Percentiles rank a stretch among this genome's conserved stretches.
Evolutionary conservation across 2,888 invertebrate genomes (phyloP).

Genomic region (Uloborus plumipes): DNA sequence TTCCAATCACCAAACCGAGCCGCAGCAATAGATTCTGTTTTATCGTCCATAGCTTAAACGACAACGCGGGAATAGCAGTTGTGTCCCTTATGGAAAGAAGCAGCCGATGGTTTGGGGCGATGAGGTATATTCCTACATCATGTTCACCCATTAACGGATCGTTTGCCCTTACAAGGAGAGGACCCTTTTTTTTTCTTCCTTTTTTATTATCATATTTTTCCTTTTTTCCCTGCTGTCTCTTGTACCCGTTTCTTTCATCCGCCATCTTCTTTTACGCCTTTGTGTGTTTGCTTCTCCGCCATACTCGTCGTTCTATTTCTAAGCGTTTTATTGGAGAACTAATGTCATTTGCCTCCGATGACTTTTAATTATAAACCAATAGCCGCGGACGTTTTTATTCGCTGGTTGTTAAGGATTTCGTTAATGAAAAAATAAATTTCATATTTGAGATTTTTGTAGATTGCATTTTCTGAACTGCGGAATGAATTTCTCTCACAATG

Average conservation of each 20-base stretch:
- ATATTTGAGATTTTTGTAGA: too few species aligned
- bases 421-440: too few species aligned
- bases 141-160: constrained; percentile 60
- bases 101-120: constrained; percentile 54
- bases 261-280: constrained; percentile 40
- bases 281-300: constrained; percentile 54
- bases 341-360: too few species aligned
- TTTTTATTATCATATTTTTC: constrained; percentile 10
- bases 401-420: too few species aligned
- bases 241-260: constrained; percentile 21
- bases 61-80: too few species aligned
- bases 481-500: too few species aligned
- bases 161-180: constrained; percentile 54
- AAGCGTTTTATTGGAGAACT: background rate
- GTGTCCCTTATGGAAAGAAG: constrained; percentile 43
- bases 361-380: too few species aligned
- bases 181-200: background rate
- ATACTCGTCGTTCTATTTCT: constrained; percentile 50
- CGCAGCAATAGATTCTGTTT: too few species aligned
- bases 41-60: too few species aligned
- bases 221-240: background rate
- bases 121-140: constrained; percentile 48
- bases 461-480: too few species aligned
- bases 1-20: too few species aligned
- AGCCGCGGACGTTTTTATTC: too few species aligned